phyloP scores from a whole-genome alignment of 2,113 vertebrate genomes.

The Siniperca chuatsi region DNA sequence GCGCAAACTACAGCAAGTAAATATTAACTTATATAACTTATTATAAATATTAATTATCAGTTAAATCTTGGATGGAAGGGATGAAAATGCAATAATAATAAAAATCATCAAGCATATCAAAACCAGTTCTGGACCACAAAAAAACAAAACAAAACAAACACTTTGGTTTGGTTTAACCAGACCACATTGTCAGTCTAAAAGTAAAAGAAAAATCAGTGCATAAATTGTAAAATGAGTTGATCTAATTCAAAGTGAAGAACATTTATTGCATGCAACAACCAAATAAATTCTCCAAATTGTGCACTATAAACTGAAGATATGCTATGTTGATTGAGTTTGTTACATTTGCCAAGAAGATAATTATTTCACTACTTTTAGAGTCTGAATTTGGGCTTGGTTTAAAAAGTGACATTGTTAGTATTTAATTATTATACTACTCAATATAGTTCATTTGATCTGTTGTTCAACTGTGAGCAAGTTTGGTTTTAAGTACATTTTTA shows the following conservation, averaged over 20 bases:
- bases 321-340: neutral
- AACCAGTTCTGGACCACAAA: neutral
- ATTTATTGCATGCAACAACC: neutral
- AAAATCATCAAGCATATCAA: neutral
- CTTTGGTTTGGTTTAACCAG: neutral
- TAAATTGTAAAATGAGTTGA: no score
- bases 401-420: neutral
- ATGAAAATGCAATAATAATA: neutral
- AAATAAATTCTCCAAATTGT: neutral
- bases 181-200: neutral
- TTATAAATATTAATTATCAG: no score
- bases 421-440: neutral
- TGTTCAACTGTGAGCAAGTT: no score
- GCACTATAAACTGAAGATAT: neutral
- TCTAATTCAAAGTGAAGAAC: neutral
- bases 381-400: neutral
- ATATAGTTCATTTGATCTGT: neutral
- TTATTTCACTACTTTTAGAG: neutral
- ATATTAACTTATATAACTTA: no score
- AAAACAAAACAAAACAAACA: neutral
- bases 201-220: no score
- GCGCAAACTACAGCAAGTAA: no score
- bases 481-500: no score
- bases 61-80: neutral
- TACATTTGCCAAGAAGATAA: neutral